phyloP scores from a whole-genome alignment of 2,113 vertebrate genomes.

The Cololabis saira region DNA sequence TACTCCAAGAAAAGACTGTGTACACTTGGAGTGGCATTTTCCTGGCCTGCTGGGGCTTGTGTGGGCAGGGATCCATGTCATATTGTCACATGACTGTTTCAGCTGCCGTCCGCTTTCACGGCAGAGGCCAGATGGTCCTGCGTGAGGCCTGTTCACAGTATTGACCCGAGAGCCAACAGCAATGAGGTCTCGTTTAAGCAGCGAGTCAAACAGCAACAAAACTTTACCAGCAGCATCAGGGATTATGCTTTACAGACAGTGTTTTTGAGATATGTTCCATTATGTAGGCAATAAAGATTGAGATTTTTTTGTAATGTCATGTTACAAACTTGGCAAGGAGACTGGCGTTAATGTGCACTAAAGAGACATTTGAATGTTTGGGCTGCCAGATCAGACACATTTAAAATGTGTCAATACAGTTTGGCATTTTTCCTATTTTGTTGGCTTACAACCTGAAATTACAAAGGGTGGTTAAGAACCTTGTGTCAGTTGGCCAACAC shows the following conservation, averaged over 20 bases:
- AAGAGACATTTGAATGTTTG: too few species aligned
- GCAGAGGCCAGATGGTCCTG: constrained; percentile 53
- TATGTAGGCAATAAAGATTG: too few species aligned
- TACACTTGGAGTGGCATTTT: constrained; percentile 53
- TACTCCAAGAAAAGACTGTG: constrained; percentile 63
- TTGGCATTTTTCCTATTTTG: too few species aligned
- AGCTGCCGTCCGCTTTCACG: constrained; percentile 46
- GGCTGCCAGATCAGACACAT: too few species aligned
- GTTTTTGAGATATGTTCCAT: neutral
- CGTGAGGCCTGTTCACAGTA: constrained; percentile 23
- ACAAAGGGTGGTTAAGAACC: too few species aligned
- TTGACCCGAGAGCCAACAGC: constrained; percentile 37
- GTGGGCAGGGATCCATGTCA: constrained; percentile 57
- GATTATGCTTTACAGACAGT: neutral
- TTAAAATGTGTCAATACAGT: too few species aligned
- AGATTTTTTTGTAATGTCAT: too few species aligned
- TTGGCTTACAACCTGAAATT: too few species aligned
- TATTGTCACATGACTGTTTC: constrained; percentile 48
- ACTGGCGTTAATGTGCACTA: too few species aligned
- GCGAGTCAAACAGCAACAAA: constrained; percentile 37
- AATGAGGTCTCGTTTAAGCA: constrained; percentile 33
- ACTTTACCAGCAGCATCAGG: constrained; percentile 12
- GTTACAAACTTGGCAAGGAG: too few species aligned
- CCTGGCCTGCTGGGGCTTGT: constrained; percentile 30
- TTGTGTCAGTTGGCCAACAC: too few species aligned